Evolutionary conservation across 2,888 invertebrate species (phyloP), one percentile per base, ranked within the genome.

Genomic region (Cryptosula pallasiana): DNA sequence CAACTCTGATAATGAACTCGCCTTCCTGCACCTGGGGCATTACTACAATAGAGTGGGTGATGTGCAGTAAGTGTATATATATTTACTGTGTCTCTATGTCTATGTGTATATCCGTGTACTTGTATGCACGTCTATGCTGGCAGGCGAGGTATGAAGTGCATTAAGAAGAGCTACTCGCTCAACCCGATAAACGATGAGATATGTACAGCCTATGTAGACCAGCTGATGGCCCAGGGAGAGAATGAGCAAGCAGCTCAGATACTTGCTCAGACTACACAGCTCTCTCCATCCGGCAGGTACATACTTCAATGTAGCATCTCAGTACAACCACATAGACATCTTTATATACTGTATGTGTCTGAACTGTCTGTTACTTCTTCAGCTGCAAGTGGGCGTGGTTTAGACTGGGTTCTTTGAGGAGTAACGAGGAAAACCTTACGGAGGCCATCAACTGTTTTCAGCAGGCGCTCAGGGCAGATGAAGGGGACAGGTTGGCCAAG

Each of bases 381-480:
- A 79, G 87, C 87, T 76, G 89, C 55, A 88, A 90, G 76, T 94
- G 94, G 91, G 90, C 93, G 27, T 90, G 91, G 88, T 88, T 94
- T 71, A 90, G 94, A 81, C 87, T 95, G 71, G 95, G 95, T 0
- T 86, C 95, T 69, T 90, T 91, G 82, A 90, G 92, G 82, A 87
- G 93, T 75, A 90, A 90, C 78, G 88, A 89, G 77, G 90, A 89
- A 75, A 89, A 93, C 76, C 90, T 89, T 81, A 88, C 89, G 76
- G 89, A 89, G 79, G 92, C 95, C 23, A 91, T 94, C 69, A 88
- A 89, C 73, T 89, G 90, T 78, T 89, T 95, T 76, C 89, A 93
- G 78, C 88, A 84, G 23, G 86, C 86, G n/a, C 78, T 86, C 57
- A 76, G 85, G 34, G 81, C 83, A 9, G 85, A 86, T 74, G 81